Evolutionary conservation across 2,113 vertebrate genomes (phyloP).

Genomic region (Mormyrus lacerda): DNA sequence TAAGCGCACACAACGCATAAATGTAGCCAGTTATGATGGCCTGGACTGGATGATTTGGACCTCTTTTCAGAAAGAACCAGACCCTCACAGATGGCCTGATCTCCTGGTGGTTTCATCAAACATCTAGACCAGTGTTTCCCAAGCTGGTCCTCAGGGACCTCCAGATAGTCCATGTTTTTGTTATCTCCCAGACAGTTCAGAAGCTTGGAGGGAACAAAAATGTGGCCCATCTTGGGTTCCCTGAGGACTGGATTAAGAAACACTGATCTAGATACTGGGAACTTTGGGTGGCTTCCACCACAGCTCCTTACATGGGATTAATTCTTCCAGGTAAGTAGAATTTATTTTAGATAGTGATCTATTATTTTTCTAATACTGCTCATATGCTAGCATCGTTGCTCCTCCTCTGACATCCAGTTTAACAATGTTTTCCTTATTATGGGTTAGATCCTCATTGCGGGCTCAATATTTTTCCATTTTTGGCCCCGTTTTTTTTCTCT

Average conservation of each 20-base stretch:
- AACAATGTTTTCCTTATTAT: conserved; percentile 4
- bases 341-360: conserved; percentile 1
- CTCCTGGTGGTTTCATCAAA: neutral
- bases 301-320: neutral
- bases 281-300: neutral
- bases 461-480: conserved; percentile 1
- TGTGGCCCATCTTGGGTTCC: neutral
- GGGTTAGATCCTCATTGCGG: neutral
- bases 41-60: neutral
- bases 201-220: neutral
- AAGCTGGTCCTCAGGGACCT: neutral
- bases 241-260: neutral
- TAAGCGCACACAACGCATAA: neutral
- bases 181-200: neutral
- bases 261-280: neutral
- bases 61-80: neutral
- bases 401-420: conserved; percentile 6
- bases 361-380: conserved; percentile 1
- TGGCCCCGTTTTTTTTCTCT: neutral
- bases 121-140: neutral
- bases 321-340: neutral
- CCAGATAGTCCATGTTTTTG: neutral
- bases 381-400: neutral
- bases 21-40: neutral
- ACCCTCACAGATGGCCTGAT: neutral